Evolutionary conservation across 2,888 invertebrate species (phyloP).

Genomic region (Blera fallax): DNA sequence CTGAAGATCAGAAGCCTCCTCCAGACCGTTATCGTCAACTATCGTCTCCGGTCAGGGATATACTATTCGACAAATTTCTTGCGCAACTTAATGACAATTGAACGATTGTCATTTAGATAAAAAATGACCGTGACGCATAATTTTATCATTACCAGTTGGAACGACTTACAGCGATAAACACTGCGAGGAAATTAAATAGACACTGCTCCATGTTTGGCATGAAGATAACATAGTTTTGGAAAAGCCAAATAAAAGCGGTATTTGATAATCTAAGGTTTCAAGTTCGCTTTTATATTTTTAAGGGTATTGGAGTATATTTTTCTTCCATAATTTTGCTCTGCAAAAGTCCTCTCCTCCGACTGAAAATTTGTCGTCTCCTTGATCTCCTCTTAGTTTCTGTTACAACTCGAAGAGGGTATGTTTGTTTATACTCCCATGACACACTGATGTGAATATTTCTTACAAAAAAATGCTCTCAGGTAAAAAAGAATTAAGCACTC

Average conservation of each 20-base stretch:
- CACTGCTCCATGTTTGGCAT: not conserved
- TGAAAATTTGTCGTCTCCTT: too few species aligned
- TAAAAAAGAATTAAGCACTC: conserved; percentile 73
- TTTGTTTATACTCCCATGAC: not conserved
- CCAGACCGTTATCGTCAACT: conserved; percentile 17
- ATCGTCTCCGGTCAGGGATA: conserved; percentile 46
- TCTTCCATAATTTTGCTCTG: not conserved
- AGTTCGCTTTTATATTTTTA: not conserved
- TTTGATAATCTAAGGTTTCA: not conserved
- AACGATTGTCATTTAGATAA: conserved; percentile 63
- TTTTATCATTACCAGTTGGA: conserved; percentile 27
- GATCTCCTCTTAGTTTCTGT: not conserved
- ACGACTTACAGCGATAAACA: conserved; percentile 21
- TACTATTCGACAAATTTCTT: conserved; percentile 48
- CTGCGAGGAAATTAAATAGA: conserved; percentile 43
- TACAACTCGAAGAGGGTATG: not conserved
- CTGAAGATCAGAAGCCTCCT: conserved; percentile 50
- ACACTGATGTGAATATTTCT: not conserved
- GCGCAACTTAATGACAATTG: conserved; percentile 58
- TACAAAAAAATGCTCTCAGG: conserved; percentile 2
- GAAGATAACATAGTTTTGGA: conserved; percentile 5
- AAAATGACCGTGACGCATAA: conserved; percentile 52
- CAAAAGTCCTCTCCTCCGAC: too few species aligned
- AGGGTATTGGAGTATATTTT: not conserved
- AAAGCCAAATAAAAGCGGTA: not conserved